Evolutionary conservation across 2,797 vertebrate species (phyloP), one percentile per base, ranked within the genome.

Genomic region (Leptoclinus maculatus): DNA sequence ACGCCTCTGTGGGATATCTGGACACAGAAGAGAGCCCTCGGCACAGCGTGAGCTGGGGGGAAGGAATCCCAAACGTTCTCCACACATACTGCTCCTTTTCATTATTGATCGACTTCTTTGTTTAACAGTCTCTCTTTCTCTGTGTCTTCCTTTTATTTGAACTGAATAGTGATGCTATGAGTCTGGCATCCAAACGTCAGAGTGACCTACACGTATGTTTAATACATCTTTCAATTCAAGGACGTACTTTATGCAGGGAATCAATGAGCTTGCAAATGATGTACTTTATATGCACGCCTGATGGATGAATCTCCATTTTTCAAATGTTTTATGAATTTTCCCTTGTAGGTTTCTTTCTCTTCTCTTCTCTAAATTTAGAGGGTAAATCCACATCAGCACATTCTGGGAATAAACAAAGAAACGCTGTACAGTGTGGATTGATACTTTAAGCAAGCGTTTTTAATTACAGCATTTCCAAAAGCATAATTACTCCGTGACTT

Each of bases 401-500:
- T 86, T 86, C 27, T 79, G 66, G 69, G 74, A 89, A 83, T 91
- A 92, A 93, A 90, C 82, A 90, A 87, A 86, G 75, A 71, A 71
- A 71, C 70, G 47, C 80, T 68, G 65, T 59, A 67, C 71, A 69
- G 76, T 79, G 83, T 85, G 71, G 82, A 90, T 71, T 87, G 90
- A 92, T 84, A 84, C 62, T 84, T 80, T 77, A 77, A 76, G 78
- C 76, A 12, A 84, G 74, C 25, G 11, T 79, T 91, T 92, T 91
- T 92, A 92, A 92, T 87, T 85, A 84, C 72, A 80, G 72, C 68
- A 57, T 93, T 92, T 93, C 77, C 78, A 88, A 89, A 91, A 80
- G 87, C 83, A 76, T 93, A 94, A 94, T 95, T 88, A 92, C 85
- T 86, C 64, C 64, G 81, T 85, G 90, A 93, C 92, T 94, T 92